Evolutionary conservation across 2,888 invertebrate genomes (phyloP), one percentile per base, ranked within the genome.

Genomic region (Cacoxenus indagator): DNA sequence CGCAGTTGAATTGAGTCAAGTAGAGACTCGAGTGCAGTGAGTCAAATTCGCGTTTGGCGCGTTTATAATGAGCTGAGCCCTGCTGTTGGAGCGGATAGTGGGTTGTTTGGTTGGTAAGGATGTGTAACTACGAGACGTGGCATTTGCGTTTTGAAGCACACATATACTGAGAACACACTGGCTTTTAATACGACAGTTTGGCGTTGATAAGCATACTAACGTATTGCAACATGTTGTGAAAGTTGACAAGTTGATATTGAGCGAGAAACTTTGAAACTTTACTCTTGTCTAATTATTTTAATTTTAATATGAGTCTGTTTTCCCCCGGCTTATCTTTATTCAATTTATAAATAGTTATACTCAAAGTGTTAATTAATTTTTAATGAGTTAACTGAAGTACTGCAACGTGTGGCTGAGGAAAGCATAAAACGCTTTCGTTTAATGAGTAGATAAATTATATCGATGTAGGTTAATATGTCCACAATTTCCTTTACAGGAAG

Each of bases 251-350:
- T n/a, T n/a, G n/a, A n/a, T n/a, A n/a, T n/a, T n/a, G n/a, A n/a
- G n/a, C n/a, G n/a, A n/a, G n/a, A n/a, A n/a, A n/a, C 14, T 55
- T 55, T 14, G n/a, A 55, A 55, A 55, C 55, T 55, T 55, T 26
- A 24, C 26, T 14, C 14, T n/a, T 26, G 55, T 55, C 14, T 55
- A 55, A 55, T 55, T 55, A 55, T 55, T 55, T 55, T 26, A 26
- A 54, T 54, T 54, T 1, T 19, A 9, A 24, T 55, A 14, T 55
- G n/a, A 14, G 9, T 26, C 14, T 55, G 3, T 26, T 11, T 55
- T 55, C 26, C 1, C 6, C 55, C 14, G 22, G 22, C n/a, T 43
- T 43, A n/a, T 43, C 45, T 8, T 43, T 43, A 37, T 54, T 54
- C n/a, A n/a, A 54, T 54, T 54, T 55, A 24, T 55, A n/a, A 11